Percentiles rank a stretch among this genome's conserved stretches.
Conservation (phyloP, 2,888 invertebrate genomes). For the Nineta flava region DNA sequence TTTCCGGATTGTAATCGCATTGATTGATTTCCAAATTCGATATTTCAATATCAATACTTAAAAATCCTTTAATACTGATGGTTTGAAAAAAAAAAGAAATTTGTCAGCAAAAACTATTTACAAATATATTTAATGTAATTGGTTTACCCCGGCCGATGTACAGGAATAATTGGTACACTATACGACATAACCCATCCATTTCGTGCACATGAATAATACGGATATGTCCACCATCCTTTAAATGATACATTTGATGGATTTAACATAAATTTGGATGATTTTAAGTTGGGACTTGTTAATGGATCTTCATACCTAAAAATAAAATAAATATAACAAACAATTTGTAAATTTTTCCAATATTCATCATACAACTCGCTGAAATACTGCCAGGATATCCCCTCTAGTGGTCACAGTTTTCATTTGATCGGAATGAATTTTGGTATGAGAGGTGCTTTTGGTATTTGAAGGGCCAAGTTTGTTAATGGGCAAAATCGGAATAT, state of each 20-base stretch:
- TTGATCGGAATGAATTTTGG: too few species aligned
- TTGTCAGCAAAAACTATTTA: not conserved
- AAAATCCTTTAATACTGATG: slow-evolving; percentile 38
- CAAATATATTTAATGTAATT: not conserved
- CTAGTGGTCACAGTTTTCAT: too few species aligned
- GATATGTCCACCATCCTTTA: slow-evolving; percentile 76
- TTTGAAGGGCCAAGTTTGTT: too few species aligned
- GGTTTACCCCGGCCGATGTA: slow-evolving; percentile 33
- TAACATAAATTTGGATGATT: slow-evolving; percentile 54
- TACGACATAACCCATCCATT: slow-evolving; percentile 75
- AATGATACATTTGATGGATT: slow-evolving; percentile 44
- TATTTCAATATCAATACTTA: slow-evolving; percentile 66
- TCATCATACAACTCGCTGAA: too few species aligned
- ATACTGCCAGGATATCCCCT: too few species aligned
- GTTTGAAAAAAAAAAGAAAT: slow-evolving; percentile 12
- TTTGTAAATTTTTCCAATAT: too few species aligned
- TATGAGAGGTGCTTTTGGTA: too few species aligned
- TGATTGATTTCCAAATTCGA: slow-evolving; percentile 72
- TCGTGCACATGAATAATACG: slow-evolving; percentile 70
- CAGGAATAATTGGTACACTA: slow-evolving; percentile 49
- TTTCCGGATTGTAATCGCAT: slow-evolving; percentile 42
- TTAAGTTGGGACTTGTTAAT: slow-evolving; percentile 38
- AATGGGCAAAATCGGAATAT: too few species aligned
- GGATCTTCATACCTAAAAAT: slow-evolving; percentile 43
- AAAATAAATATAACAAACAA: slow-evolving; percentile 1